Base-by-base conservation (phyloP, 1,140 invertebrate genomes). In the Cecropterus lyciades region DNA sequence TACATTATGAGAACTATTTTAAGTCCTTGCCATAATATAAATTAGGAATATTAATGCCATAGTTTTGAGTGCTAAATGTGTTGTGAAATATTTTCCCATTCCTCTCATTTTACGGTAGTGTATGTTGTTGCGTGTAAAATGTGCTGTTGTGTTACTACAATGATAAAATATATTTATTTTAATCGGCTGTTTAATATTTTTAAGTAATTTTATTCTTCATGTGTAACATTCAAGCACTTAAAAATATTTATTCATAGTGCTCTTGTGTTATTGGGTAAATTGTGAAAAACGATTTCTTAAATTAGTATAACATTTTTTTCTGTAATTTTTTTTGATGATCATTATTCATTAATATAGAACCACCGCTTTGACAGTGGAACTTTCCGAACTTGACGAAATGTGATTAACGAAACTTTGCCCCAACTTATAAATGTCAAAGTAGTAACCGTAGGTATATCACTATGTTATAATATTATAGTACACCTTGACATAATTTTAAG, bases 61-160 rank as follows among this genome's bases (percentile, higher is more conserved):
- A 30, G 37, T 42, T 30, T 56, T 56, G 53, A 56, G 53, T 56
- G 53, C 53, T 56, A 56, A 56, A 57, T 57, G 55, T 57, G 55
- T 57, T 57, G 55, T 57, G 55, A 57, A 57, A 20, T 53, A 53
- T 37, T 57, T 43, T 33, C 30, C 55, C 55, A 57, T 57, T 57
- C 55, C 42, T 57, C 46, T 17, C 13, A 57, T 57, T 57, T 37
- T 55, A 55, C 37, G 10, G 43, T 45, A 57, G 40, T 13, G 13
- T 16, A 17, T 53, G 33, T 15, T 57, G 45, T 48, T 20, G 37
- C 55, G 24, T 57, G 42, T 46, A 43, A 43, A 43, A 43, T 9
- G 9, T 5, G 30, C 14, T 3, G 20, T 24, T 40, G 37, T 9
- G 24, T 17, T 48, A 17, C 16, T 11, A 20, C 11, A 10, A 11